Base-by-base conservation (phyloP, 1,140 invertebrate genomes). In the Drosophila ogumai region DNA sequence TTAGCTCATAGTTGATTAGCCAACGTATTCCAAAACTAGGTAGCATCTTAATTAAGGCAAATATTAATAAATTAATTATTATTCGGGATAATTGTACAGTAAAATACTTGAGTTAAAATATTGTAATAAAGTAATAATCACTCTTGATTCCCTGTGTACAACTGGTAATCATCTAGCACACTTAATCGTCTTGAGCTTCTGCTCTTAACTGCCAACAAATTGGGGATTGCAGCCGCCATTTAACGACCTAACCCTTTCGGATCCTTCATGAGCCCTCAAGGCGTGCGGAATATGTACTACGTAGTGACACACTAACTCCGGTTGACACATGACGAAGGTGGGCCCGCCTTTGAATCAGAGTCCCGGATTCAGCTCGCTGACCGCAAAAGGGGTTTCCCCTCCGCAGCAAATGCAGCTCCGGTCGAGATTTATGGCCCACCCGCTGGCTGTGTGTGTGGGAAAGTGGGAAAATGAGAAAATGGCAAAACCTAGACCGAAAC, bases 361-460 rank as follows among this genome's bases (percentile, higher is more conserved):
- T 17, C 36, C 44, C 32, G 47, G 17, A 59, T 58, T 36, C 66
- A 69, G 22, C n/a, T 38, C 38, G 74, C 52, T 86, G 74, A 86
- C 82, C 82, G 75, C 78, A 79, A 67, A 52, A 75, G 58, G 47
- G 52, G 36, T 41, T 56, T 17, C 34, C 31, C 44, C 54, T 7
- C 34, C 59, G 41, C 47, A 43, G n/a, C 64, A n/a, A 56, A 25
- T 41, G 44, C 73, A 61, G 55, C 19, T 49, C 19, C 46, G 22
- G 60, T 61, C 38, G 60, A 80, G 85, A 90, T 88, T 88, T 90
- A 84, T 84, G 65, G 59, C 41, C 15, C 44, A 32, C 36, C 38
- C 44, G 19, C 46, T 28, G 47, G 28, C 34, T 25, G 44, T 31
- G 34, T 59, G 40, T 54, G 12, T 15, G 19, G 19, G 31, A 59